Evolutionary conservation across 2,113 vertebrate genomes (phyloP), one percentile per base, ranked within the genome.

Genomic region (Pseudopipra pipra): DNA sequence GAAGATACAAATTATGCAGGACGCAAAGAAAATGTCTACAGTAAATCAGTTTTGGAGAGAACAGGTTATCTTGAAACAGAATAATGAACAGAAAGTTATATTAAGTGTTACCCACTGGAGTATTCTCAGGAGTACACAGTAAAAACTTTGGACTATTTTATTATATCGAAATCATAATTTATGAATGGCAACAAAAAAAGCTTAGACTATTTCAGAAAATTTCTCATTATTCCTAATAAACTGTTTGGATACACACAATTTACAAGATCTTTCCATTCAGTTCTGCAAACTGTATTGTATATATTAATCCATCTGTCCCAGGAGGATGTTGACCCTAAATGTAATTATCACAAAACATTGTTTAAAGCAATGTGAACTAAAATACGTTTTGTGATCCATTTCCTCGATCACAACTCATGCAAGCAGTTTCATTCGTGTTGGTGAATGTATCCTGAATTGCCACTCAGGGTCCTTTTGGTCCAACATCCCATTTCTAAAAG

Each of bases 291-390:
- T 15, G 43, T 25, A 59, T 3, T 17, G 12, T n/a, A 6, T 13
- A 5, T 24, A 54, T 41, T 77, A 47, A 68, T 21, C 47, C 39
- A 86, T 16, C 35, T 84, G 72, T 31, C 3, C 5, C 12, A 22
- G 44, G 7, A 91, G 44, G 33, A 72, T 65, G 51, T 23, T 84
- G 33, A 80, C 30, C 33, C 13, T 74, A 91, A 56, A 74, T 12
- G 39, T 5, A 92, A 71, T 56, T 83, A 76, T 27, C 75, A 70
- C 54, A 82, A 80, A 88, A 63, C 10, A 47, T 2, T 4, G 3
- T 84, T 90, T 81, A 84, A 86, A 94, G 72, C 44, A 65, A 52
- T 6, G 49, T 62, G 73, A 90, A 74, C 37, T 63, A n/a, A 85
- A 96, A 83, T 11, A 70, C 11, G 21, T 66, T 73, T 62, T 61